phyloP scores from a whole-genome alignment of 2,888 invertebrate species.

The Campoplex nolae region DNA sequence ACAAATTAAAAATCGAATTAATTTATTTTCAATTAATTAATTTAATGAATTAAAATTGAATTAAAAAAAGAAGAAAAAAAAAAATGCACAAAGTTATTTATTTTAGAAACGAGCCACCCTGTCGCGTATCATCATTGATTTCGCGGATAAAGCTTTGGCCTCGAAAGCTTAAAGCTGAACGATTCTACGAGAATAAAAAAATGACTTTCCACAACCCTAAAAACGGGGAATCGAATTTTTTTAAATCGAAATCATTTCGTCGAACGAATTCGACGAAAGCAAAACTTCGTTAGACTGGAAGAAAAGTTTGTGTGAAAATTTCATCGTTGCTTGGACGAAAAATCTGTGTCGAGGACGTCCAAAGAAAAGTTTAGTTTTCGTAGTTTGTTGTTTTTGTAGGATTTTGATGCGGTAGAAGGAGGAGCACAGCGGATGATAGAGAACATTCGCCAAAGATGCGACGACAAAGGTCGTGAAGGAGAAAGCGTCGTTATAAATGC shows the following conservation, averaged over 20 bases:
- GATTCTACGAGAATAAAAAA: background rate
- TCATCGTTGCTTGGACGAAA: too few species aligned
- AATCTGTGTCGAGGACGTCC: too few species aligned
- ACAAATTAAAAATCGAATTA: too few species aligned
- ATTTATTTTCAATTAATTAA: too few species aligned
- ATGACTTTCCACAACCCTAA: too few species aligned
- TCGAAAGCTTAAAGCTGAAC: slow-evolving; percentile 37
- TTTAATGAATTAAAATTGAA: too few species aligned
- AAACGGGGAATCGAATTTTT: too few species aligned
- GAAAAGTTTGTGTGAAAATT: background rate
- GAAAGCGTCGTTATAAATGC: slow-evolving; percentile 49
- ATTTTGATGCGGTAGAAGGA: slow-evolving; percentile 25
- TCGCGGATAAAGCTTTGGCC: slow-evolving; percentile 53
- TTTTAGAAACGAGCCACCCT: slow-evolving; percentile 4
- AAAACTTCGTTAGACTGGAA: too few species aligned
- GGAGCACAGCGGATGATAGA: background rate
- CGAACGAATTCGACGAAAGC: too few species aligned
- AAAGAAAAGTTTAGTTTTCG: too few species aligned
- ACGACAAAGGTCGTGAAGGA: slow-evolving; percentile 65
- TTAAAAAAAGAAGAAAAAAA: too few species aligned
- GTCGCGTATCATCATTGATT: slow-evolving; percentile 50
- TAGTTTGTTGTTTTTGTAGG: background rate
- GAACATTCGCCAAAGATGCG: slow-evolving; percentile 44
- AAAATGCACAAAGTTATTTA: background rate
- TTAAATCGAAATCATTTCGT: background rate